Percentiles rank a stretch among this genome's conserved stretches.
Evolutionary conservation across 2,797 vertebrate genomes (phyloP).

Genomic region (Enteromius viviparus): DNA sequence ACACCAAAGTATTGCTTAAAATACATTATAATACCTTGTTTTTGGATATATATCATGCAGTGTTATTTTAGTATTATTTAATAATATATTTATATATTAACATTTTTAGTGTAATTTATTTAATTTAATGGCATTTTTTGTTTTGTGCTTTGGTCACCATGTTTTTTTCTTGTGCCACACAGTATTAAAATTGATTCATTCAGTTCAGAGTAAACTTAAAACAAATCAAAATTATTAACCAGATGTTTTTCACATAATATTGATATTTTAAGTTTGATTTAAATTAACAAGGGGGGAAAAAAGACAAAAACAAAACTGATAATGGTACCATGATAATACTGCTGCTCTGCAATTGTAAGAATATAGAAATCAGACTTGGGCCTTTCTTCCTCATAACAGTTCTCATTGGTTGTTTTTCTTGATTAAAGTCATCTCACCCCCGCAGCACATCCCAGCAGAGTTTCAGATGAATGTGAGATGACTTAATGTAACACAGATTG

Average conservation of each 20-base stretch:
- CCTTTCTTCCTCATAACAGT: neutral
- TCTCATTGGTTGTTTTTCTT: conserved; percentile 8
- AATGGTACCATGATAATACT: neutral
- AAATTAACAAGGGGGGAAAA: neutral
- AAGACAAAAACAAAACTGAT: neutral
- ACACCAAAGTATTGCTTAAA: neutral
- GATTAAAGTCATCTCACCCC: neutral
- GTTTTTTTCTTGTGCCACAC: neutral
- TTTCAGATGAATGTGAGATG: conserved; percentile 41
- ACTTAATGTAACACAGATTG: conserved; percentile 46
- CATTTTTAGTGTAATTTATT: too few relatives aligned
- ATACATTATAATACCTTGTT: neutral
- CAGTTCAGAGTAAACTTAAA: neutral
- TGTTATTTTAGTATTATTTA: neutral
- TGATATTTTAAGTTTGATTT: neutral
- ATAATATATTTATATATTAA: neutral
- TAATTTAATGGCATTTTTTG: too few relatives aligned
- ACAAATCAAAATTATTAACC: neutral
- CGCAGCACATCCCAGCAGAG: conserved; percentile 2
- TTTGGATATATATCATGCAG: neutral
- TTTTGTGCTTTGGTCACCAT: neutral
- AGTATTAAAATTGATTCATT: neutral
- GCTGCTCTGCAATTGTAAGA: neutral
- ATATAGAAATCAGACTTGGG: neutral
- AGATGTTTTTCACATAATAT: neutral